Conservation (phyloP, 2,888 invertebrate genomes). For the Chrysotoxum bicinctum region DNA sequence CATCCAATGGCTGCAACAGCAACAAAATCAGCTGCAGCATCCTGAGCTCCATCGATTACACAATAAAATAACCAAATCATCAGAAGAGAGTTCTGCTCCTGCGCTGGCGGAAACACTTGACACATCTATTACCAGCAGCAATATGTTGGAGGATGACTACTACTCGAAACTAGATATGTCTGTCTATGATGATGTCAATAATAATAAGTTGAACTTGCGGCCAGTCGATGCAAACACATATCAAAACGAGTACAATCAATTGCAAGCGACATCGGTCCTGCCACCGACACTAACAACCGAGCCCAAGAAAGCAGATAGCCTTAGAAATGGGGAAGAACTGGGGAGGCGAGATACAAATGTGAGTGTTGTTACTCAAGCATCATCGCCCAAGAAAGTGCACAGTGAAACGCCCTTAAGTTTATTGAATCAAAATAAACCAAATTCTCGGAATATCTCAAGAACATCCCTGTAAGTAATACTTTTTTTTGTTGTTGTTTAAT, state of each 20-base stretch:
- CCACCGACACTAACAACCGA: slow-evolving; percentile 46
- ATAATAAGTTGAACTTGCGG: slow-evolving; percentile 81
- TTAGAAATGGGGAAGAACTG: slow-evolving; percentile 69
- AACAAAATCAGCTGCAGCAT: slow-evolving; percentile 36
- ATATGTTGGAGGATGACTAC: slow-evolving; percentile 75
- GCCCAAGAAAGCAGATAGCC: slow-evolving; percentile 35
- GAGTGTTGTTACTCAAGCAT: slow-evolving; percentile 29
- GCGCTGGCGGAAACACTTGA: slow-evolving; percentile 20
- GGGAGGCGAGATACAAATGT: slow-evolving; percentile 14
- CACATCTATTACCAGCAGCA: slow-evolving; percentile 69
- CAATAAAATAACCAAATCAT: slow-evolving; percentile 31
- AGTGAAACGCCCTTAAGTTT: slow-evolving; percentile 19
- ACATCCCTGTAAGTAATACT: slow-evolving; percentile 45
- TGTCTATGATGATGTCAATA: slow-evolving; percentile 80
- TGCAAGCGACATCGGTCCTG: slow-evolving; percentile 45
- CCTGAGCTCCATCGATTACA: slow-evolving; percentile 37
- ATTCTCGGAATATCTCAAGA: slow-evolving; percentile 33
- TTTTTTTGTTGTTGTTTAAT: not conserved
- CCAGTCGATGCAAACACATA: slow-evolving; percentile 78
- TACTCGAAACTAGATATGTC: slow-evolving; percentile 80
- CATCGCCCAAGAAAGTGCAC: slow-evolving; percentile 36
- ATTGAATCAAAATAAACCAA: slow-evolving; percentile 47
- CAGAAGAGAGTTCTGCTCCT: slow-evolving; percentile 13
- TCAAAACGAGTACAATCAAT: slow-evolving; percentile 74
- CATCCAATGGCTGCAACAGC: slow-evolving; percentile 45